Conservation (phyloP, 2,113 vertebrate species). For the Carettochelys insculpta region DNA sequence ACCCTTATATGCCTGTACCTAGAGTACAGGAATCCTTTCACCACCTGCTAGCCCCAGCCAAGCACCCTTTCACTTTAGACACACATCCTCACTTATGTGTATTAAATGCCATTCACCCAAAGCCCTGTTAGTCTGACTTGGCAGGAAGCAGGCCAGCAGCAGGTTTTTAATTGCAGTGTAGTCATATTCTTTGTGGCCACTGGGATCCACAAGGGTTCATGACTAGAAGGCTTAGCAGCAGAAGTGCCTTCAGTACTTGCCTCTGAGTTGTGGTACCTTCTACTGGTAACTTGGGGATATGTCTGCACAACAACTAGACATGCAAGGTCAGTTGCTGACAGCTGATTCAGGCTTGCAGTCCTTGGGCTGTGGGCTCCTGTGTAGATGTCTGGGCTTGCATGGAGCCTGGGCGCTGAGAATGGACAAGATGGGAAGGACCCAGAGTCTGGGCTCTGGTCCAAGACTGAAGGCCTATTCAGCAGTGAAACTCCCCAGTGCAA, state of each 20-base stretch:
- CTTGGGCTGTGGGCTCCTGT: neutral
- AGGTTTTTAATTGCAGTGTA: neutral
- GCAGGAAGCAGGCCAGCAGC: neutral
- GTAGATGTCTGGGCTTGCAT: neutral
- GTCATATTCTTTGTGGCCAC: neutral
- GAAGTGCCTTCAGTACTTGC: neutral
- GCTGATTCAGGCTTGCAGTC: neutral
- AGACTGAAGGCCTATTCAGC: neutral
- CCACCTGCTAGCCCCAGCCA: neutral
- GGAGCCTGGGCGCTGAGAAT: neutral
- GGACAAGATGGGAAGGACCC: neutral
- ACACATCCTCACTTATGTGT: neutral
- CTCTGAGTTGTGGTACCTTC: neutral
- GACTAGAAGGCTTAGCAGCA: neutral
- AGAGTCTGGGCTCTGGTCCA: neutral
- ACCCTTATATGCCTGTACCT: neutral
- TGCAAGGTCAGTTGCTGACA: neutral
- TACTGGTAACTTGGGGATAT: neutral
- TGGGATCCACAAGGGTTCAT: neutral
- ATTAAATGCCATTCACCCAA: neutral
- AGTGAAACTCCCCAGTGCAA: neutral
- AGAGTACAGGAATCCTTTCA: neutral
- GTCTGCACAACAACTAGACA: neutral
- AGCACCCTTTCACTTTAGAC: neutral
- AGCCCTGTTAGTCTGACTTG: neutral